Base-by-base conservation (phyloP, 2,797 vertebrate genomes). In the Orientallactaga sibirica region DNA sequence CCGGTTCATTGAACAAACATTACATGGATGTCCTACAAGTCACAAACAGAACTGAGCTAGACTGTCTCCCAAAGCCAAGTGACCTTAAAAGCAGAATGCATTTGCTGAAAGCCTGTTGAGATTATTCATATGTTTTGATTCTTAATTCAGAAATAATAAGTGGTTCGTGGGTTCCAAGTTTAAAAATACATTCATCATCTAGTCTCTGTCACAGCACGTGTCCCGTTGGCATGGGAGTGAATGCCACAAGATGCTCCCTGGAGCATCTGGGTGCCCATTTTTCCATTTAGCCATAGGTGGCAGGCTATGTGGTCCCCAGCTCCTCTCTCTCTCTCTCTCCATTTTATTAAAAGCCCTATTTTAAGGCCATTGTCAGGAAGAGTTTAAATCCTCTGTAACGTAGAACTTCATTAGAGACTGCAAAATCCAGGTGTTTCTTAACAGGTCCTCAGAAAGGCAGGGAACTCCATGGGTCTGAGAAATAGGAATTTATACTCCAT, bases 121-220 rank as follows among this genome's bases (percentile, higher is more conserved):
- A 97, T 96, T 97, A 96, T 97, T 96, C 97, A 94, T 78, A 97
- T 96, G 98, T 97, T 98, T 97, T 96, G 97, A 97, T 97, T 96
- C 97, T 96, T 97, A 97, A 98, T 98, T 98, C 97, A 98, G 98
- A 97, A 98, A 97, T 98, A 98, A 98, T 97, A 96, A 98, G 96
- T 73, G 25, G 97, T 97, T 98, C 96, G 33, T n/a, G 75, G 93
- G 86, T 95, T 98, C 98, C 97, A 98, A 98, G 97, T 98, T 97
- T 98, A 98, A 98, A 98, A 98, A 98, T 98, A 98, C 41, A 97
- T 95, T 89, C 94, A 77, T 97, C 97, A 97, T 95, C 97, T 96
- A 97, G 94, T 97, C 93, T 96, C 95, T 67, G 55, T 15, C 77
- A 96, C 86, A 96, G 96, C 96, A 82, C 3, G n/a, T 11, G 96